Evolutionary conservation across 2,888 invertebrate genomes (phyloP).

Genomic region (Tyria jacobaeae): DNA sequence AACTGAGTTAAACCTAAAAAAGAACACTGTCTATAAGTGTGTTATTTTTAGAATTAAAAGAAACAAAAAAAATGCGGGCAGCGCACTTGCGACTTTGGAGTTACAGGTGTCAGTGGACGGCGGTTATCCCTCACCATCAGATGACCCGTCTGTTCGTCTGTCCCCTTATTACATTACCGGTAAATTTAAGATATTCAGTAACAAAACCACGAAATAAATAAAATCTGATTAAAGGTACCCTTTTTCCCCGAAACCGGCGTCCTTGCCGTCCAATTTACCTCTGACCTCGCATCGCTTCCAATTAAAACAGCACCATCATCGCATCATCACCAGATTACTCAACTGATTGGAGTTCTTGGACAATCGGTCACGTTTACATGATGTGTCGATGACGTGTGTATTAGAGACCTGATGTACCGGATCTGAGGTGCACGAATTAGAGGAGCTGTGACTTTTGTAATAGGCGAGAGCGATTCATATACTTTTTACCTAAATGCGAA

Average conservation of each 20-base stretch:
- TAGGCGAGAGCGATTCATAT: slow-evolving; percentile 4
- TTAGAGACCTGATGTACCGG: slow-evolving; percentile 39
- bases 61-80: no score
- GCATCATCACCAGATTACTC: slow-evolving; percentile 10
- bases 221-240: neutral
- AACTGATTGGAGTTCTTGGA: slow-evolving; percentile 15
- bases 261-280: slow-evolving; percentile 17
- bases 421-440: slow-evolving; percentile 31
- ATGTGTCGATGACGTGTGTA: slow-evolving; percentile 19
- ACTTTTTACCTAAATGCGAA: no score
- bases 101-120: no score
- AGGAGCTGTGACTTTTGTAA: slow-evolving; percentile 5
- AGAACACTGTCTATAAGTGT: no score
- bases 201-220: slow-evolving; percentile 1
- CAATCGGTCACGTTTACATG: slow-evolving; percentile 19
- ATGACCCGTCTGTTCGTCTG: no score
- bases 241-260: slow-evolving; percentile 8
- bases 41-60: no score
- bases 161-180: no score
- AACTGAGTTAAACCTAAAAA: no score
- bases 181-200: no score
- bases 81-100: no score
- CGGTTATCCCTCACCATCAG: no score
- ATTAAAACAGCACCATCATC: slow-evolving; percentile 25
- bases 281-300: slow-evolving; percentile 20